Evolutionary conservation across 2,113 vertebrate species (phyloP), one percentile per base, ranked within the genome.

Genomic region (Okapia johnstoni): DNA sequence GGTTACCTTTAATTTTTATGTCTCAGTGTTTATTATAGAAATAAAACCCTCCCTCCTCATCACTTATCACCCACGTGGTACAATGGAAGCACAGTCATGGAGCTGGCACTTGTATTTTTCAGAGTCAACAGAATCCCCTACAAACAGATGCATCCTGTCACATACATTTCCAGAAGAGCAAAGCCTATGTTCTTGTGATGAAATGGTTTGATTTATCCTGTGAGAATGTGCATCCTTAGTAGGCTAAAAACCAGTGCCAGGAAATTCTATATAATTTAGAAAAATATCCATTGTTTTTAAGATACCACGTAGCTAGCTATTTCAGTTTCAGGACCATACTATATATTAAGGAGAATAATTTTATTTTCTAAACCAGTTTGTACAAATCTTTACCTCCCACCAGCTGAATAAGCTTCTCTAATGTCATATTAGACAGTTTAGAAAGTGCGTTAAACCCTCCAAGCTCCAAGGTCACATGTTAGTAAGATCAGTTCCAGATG

Each of bases 401-500:
- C 73, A 52, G 46, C 33, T 0, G 7, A 55, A 90, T 92, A 93
- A 95, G 61, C 90, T 94, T 96, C 86, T 97, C 94, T 86, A 86
- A 73, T 57, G 87, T 33, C 36, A 46, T 50, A 54, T 85, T 77
- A 93, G 80, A 26, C 52, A 36, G 70, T 93, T 91, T 61, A 57
- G 43, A 80, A 95, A 86, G 46, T 84, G 5, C 57, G 40, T 87
- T 93, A 93, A 97, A 84, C 48, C 84, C 96, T 93, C 83, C 61
- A 97, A 97, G 36, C 88, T 91, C n/a, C 52, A 21, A 93, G 84
- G 85, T 93, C 92, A 80, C n/a, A 11, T 84, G 52, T 36, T 88
- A 73, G 40, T 95, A 95, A 94, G 40, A 96, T 95, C 46, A 92
- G 89, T 92, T 97, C 94, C 94, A 80, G 63, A 87, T 73, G 73